Base-by-base conservation (phyloP, 2,113 vertebrate species). In the Cairina moschata region DNA sequence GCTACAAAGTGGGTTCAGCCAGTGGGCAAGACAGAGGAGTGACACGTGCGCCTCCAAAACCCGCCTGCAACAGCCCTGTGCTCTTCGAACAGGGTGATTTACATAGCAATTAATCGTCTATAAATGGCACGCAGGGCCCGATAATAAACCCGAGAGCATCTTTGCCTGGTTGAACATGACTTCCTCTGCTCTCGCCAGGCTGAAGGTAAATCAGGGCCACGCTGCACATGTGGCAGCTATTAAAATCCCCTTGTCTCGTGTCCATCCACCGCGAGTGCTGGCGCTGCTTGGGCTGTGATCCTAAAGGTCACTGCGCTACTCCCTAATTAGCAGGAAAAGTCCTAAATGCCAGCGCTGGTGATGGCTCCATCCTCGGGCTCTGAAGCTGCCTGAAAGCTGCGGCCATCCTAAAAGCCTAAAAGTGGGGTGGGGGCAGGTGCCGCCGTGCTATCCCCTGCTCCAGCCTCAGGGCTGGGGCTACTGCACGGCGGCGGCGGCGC, bases 101-200 rank as follows among this genome's bases (percentile, higher is more conserved):
- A 75, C 17, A 11, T 7, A 75, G 48, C 89, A 58, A 8, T 93
- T 93, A 46, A 71, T 90, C 55, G 67, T 7, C 91, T 95, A 80
- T 86, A 91, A 74, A 91, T 86, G 89, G 91, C 77, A 91, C 50
- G 31, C 56, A 40, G 0, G 2, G 20, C 54, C 60, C 48, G 6
- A 1, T 79, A 7, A 8, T 65, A 81, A 76, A 83, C 40, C 40
- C 4, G 3, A 90, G 71, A 66, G 36, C 31, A 0, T 91, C 88
- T 93, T 90, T 2, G 32, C 79, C 36, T 93, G 79, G 68, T 7
- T 90, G 94, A 95, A 52, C 93, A 91, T 26, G 52, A 95, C 94
- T 95, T 97, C 95, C 92, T 88, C 38, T 92, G 86, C 52, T 91
- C 68, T 93, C 10, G 52, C 65, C 76, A 90, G 68, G 68, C 34